Evolutionary conservation across 2,113 vertebrate genomes (phyloP).

Genomic region (Ptyas mucosa): DNA sequence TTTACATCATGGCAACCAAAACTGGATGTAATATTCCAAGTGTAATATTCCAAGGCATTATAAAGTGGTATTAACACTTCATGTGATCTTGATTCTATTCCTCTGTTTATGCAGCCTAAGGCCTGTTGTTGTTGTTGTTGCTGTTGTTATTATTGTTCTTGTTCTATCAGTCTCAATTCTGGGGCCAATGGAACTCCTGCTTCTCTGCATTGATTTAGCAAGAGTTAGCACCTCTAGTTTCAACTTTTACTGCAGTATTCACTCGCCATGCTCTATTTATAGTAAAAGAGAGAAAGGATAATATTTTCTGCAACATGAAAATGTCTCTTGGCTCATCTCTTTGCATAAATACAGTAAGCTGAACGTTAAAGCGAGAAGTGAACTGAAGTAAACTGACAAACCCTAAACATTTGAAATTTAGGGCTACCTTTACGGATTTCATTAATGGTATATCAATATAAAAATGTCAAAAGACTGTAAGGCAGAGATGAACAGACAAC

Average conservation of each 20-base stretch:
- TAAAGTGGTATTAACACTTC: no score
- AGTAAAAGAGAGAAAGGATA: conserved; percentile 36
- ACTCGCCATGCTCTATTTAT: conserved; percentile 40
- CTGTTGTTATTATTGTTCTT: conserved; percentile 10
- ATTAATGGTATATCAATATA: conserved; percentile 37
- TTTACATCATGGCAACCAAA: no score
- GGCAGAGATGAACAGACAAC: conserved; percentile 8
- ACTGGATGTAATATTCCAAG: no score
- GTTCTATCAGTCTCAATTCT: conserved; percentile 26
- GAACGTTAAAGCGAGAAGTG: conserved; percentile 24
- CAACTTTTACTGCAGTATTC: conserved; percentile 33
- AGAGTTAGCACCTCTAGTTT: conserved; percentile 40
- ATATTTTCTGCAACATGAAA: conserved; percentile 52
- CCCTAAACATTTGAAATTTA: conserved; percentile 40
- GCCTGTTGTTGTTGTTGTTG: background rate
- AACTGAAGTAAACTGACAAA: conserved; percentile 47
- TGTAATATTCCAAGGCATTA: no score
- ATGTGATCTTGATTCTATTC: no score
- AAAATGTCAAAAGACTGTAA: conserved; percentile 44
- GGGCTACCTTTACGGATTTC: conserved; percentile 46
- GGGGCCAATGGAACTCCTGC: conserved; percentile 38
- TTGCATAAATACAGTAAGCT: conserved; percentile 47
- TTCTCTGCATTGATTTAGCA: conserved; percentile 38
- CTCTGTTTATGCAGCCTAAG: no score
- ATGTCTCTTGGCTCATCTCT: conserved; percentile 29